Conservation (phyloP, 23 tunicate genomes). For the Styela clava region DNA sequence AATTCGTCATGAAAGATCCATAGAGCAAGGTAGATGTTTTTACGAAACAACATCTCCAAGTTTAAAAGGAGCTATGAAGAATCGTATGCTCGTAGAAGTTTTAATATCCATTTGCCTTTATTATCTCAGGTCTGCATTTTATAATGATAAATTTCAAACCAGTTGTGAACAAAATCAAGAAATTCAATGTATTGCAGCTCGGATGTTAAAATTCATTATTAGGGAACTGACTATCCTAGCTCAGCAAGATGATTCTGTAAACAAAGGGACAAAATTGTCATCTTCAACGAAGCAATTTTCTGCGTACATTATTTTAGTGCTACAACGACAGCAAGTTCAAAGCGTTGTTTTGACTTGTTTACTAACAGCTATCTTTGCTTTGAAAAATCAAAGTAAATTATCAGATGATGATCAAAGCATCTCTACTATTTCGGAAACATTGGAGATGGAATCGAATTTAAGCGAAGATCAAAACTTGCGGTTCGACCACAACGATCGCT, state of each 20-base stretch:
- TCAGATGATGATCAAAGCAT: background rate
- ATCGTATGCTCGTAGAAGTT: conserved; percentile 28
- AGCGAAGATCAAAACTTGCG: background rate
- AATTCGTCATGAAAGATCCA: conserved; percentile 55
- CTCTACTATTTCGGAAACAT: background rate
- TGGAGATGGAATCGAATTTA: conserved; percentile 2
- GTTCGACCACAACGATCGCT: conserved; percentile 1
- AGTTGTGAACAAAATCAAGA: conserved; percentile 7
- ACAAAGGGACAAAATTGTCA: conserved; percentile 10
- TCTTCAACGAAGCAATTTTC: conserved; percentile 22
- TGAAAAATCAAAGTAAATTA: conserved; percentile 4
- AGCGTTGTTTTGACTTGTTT: conserved; percentile 22
- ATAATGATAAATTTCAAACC: background rate
- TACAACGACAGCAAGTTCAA: conserved; percentile 32
- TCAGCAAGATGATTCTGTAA: background rate
- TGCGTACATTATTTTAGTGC: conserved; percentile 15
- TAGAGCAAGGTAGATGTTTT: conserved; percentile 40
- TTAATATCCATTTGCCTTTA: conserved; percentile 21
- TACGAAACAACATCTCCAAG: conserved; percentile 34
- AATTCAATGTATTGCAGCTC: conserved; percentile 16
- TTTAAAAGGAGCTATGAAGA: conserved; percentile 19
- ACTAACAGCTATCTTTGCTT: conserved; percentile 17
- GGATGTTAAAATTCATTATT: conserved; percentile 6
- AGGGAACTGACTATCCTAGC: background rate
- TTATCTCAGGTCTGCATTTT: conserved; percentile 19